Evolutionary conservation across 2,888 invertebrate genomes (phyloP), one percentile per base, ranked within the genome.

Genomic region (Trilocha varians): DNA sequence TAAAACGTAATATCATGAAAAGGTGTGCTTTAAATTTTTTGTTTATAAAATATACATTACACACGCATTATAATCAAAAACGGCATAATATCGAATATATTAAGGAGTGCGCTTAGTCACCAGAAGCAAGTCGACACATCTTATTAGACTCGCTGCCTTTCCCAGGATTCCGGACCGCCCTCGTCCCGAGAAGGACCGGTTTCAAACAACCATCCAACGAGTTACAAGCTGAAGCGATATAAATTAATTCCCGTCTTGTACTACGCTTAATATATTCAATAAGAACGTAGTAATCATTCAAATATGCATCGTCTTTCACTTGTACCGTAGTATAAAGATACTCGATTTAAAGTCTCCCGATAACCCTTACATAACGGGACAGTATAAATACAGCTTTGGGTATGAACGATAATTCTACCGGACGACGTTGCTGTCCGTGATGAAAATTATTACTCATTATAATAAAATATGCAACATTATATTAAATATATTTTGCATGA

Each of bases 141-240:
- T 57, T 60, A 56, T 60, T 57, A 55, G 55, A 50, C 43, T 41
- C 48, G 50, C 43, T 46, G 47, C 42, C 45, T 48, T 50, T 56
- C 53, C 53, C 56, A 48, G 55, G 57, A 59, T 56, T 56, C 55
- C 50, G 51, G 46, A 43, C 46, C 49, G 56, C 48, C 47, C 43
- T 43, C 50, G 38, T 44, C 43, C 47, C 47, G 43, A 13, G 49
- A 41, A 35, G 32, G 50, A 71, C 71, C 65, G 71, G 71, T 71
- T 69, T 25, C 62, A 62, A 62, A 62, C 53, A 56, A 54, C 42
- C 37, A 44, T 40, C 11, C 8, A 25, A 25, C 5, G 11, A 25
- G 25, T 11, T 25, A 25, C 11, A 25, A 6, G 25, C 25, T 25
- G 6, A 25, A 25, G 25, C 25, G 25, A 9, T 25, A 9, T 25